Conservation (phyloP, 2,797 vertebrate genomes). For the Monodelphis domestica region DNA sequence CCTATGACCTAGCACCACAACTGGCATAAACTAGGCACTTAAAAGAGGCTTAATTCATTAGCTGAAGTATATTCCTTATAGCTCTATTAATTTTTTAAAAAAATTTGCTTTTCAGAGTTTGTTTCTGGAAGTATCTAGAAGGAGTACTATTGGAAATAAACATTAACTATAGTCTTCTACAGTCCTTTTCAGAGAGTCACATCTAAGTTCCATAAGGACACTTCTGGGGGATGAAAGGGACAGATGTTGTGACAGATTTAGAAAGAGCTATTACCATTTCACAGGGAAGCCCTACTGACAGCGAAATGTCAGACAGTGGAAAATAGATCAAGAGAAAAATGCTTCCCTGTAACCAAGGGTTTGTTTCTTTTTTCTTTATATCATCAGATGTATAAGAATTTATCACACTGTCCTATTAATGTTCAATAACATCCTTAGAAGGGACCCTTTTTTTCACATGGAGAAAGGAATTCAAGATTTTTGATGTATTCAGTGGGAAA, state of each 20-base stretch:
- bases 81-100: conserved; percentile 14
- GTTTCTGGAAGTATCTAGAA: background rate
- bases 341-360: no score
- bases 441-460: conserved; percentile 11
- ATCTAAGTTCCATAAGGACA: background rate
- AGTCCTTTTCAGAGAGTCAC: background rate
- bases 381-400: background rate
- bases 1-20: background rate
- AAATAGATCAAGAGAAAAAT: background rate
- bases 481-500: background rate
- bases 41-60: background rate
- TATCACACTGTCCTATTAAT: background rate
- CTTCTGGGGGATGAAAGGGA: background rate
- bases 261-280: background rate
- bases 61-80: background rate
- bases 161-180: background rate
- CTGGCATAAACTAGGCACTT: background rate
- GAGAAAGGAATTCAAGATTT: background rate
- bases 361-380: background rate
- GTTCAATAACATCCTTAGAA: background rate
- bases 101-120: background rate
- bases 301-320: background rate
- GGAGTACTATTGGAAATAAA: background rate
- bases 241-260: background rate
- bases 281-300: background rate